phyloP scores from a whole-genome alignment of 2,888 invertebrate species.

The Mythimna pallens region DNA sequence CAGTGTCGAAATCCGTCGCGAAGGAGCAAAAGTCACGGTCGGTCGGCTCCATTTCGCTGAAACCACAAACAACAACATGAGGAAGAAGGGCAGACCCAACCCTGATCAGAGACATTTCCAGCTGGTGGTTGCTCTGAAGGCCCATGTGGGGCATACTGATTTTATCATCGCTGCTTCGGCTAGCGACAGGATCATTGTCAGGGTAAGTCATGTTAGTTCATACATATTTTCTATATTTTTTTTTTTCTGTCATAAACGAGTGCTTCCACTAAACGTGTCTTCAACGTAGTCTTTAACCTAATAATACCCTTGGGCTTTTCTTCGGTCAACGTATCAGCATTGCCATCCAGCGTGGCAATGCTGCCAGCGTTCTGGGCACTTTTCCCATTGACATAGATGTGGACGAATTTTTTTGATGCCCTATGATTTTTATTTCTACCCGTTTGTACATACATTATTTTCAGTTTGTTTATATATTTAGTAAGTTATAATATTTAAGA shows the following conservation, averaged over 20 bases:
- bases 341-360: too few relatives aligned
- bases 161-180: slow-evolving; percentile 96
- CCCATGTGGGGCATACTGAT: slow-evolving; percentile 95
- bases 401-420: too few relatives aligned
- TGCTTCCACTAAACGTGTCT: too few relatives aligned
- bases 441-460: too few relatives aligned
- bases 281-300: too few relatives aligned
- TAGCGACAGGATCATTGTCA: slow-evolving; percentile 98
- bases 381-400: too few relatives aligned
- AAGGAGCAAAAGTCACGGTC: slow-evolving; percentile 98
- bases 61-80: slow-evolving; percentile 99
- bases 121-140: slow-evolving; percentile 97
- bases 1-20: slow-evolving; percentile 96
- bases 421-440: too few relatives aligned
- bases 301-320: too few relatives aligned
- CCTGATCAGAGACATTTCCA: slow-evolving; percentile 99
- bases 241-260: not conserved
- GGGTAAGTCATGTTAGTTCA: slow-evolving; percentile 91
- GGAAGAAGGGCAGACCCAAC: slow-evolving; percentile 99
- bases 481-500: too few relatives aligned
- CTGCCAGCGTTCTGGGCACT: too few relatives aligned
- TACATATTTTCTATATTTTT: not conserved
- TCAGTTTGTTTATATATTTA: too few relatives aligned
- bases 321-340: too few relatives aligned
- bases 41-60: slow-evolving; percentile 99